Evolutionary conservation across 2,113 vertebrate species (phyloP), one percentile per base, ranked within the genome.

Genomic region (Gavialis gangeticus): DNA sequence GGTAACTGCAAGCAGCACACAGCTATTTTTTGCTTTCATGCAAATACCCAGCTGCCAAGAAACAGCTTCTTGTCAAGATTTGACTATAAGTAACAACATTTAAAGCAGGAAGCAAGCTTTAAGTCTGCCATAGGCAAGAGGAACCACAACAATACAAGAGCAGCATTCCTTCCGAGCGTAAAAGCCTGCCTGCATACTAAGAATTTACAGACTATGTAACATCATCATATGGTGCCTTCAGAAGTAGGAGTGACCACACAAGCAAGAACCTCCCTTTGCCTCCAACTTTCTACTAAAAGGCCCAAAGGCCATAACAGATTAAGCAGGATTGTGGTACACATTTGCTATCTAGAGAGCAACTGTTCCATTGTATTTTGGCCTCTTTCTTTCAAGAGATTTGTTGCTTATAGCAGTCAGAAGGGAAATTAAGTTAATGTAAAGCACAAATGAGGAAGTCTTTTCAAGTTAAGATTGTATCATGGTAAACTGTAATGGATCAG

Each of bases 361-460:
- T 66, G 64, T 13, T 17, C 57, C 58, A 62, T 7, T 10, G 2
- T 13, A 46, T 4, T 3, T 11, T 84, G 56, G 25, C 0, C 0
- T 57, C 62, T 69, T 14, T 69, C 73, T 46, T 46, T 46, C 46
- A 46, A 46, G 46, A 46, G 46, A 46, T 57, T 9, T 62, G 21
- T 67, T 54, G 14, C 18, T 34, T 62, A 8, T 16, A 28, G 56
- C 78, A n/a, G 34, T 28, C 1, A 1, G 34, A 34, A 46, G n/a
- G 64, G 54, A 85, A 67, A 54, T 1, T 21, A 13, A 13, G 76
- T 22, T 34, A 60, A n/a, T 3, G 6, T 5, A 22, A 87, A 81
- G 63, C 15, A 27, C 55, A 66, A n/a, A 22, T 2, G 1, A 22
- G 37, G 71, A 56, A 25, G 58, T 37, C 12, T 46, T 66, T 78